Evolutionary conservation across 1,140 invertebrate genomes (phyloP).

Genomic region (Drosophila albomicans): DNA sequence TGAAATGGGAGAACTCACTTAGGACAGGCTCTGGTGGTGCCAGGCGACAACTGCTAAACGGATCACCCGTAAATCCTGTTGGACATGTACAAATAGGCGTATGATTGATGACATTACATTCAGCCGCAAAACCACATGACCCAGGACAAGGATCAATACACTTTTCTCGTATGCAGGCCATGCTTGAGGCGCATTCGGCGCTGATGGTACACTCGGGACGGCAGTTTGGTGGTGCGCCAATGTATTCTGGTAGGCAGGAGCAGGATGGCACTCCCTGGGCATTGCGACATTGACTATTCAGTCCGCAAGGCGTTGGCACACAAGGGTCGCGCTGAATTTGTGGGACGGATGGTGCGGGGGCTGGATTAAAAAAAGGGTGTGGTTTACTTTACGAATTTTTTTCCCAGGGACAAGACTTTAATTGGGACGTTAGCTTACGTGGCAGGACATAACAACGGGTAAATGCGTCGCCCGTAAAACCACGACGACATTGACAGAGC

Average conservation of each 20-base stretch:
- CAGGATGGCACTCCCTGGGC: constrained; percentile 91
- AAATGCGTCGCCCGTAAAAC: constrained; percentile 89
- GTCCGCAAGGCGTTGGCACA: constrained; percentile 89
- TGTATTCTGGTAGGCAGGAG: constrained; percentile 90
- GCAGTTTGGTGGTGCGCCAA: constrained; percentile 91
- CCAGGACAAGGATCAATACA: constrained; percentile 94
- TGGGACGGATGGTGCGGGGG: constrained; percentile 83
- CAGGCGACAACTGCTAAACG: constrained; percentile 90
- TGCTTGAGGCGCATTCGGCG: constrained; percentile 91
- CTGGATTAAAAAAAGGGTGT: constrained; percentile 33
- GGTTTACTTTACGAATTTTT: background rate
- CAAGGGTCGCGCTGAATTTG: constrained; percentile 88
- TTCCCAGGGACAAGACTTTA: too few species aligned
- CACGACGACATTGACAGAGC: constrained; percentile 88
- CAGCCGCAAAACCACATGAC: constrained; percentile 92
- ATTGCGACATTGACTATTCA: constrained; percentile 91
- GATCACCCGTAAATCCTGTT: constrained; percentile 92
- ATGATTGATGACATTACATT: constrained; percentile 94
- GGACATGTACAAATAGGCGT: constrained; percentile 93
- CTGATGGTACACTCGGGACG: constrained; percentile 94
- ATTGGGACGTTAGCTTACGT: constrained; percentile 85
- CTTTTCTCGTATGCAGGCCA: constrained; percentile 93
- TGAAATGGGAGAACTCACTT: constrained; percentile 86
- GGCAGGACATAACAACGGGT: constrained; percentile 87
- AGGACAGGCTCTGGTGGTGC: constrained; percentile 83